phyloP scores from a whole-genome alignment of 2,113 vertebrate species.

The Anser brachyrhynchus region DNA sequence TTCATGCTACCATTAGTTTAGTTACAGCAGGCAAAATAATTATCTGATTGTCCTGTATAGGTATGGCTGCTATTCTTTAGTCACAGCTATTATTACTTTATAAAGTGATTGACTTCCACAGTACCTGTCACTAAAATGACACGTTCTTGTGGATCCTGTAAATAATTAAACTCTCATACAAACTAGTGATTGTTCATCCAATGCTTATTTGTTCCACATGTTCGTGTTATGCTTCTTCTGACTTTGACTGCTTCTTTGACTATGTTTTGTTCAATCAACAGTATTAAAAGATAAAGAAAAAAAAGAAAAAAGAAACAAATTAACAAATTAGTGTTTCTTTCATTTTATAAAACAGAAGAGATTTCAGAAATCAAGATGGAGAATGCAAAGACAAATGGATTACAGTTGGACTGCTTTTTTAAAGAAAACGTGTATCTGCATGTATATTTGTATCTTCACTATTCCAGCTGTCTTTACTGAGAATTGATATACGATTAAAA shows the following conservation, averaged over 20 bases:
- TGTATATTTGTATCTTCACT: neutral
- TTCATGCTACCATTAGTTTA: neutral
- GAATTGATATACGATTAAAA: neutral
- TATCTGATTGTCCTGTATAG: neutral
- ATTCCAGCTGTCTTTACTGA: neutral
- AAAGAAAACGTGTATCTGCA: neutral
- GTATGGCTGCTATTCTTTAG: neutral
- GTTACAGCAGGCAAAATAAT: neutral
- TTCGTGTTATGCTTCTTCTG: neutral
- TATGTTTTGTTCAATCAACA: neutral
- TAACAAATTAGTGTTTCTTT: neutral
- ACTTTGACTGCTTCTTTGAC: neutral
- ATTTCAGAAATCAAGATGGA: neutral
- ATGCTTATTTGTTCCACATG: neutral
- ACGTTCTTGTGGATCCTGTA: neutral
- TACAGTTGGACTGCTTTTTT: neutral
- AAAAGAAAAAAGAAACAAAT: neutral
- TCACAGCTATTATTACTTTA: neutral
- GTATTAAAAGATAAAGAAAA: accelerated
- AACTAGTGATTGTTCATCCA: neutral
- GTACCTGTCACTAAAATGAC: neutral
- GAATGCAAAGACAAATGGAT: neutral
- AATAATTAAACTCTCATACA: neutral
- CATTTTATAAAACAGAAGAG: neutral
- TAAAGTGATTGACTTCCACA: neutral